A percentile compares a stretch with the other conserved stretches of the same genome.
These are phyloP conservation scores for Sminthopsis crassicaudata DNA, from an alignment of 2,113 vertebrate genomes.

Conservation along the genomic window DNA sequence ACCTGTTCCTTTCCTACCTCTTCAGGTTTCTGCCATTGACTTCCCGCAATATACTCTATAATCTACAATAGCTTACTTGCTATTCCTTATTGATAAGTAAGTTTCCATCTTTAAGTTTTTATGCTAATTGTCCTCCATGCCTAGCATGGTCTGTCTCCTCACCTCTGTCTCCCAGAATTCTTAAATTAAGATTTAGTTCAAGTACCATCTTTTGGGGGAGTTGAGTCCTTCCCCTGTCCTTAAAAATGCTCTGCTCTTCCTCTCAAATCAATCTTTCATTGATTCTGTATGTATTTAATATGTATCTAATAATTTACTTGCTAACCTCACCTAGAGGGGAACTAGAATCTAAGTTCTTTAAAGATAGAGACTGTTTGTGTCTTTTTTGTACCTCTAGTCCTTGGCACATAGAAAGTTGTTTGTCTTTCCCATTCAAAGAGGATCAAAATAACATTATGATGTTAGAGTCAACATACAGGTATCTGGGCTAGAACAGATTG, in stretches of 20 bases:
- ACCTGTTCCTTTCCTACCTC: background rate
- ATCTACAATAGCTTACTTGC: background rate
- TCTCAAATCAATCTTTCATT: background rate
- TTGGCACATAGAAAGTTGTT: background rate
- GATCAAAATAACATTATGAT: too few species aligned
- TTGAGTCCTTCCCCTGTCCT: background rate
- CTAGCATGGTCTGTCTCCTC: background rate
- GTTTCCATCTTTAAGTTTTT: background rate
- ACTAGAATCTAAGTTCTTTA: background rate
- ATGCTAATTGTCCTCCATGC: background rate
- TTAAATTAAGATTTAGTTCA: background rate
- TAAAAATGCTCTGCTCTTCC: background rate
- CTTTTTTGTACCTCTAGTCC: background rate
- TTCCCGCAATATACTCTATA: background rate
- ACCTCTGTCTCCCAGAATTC: background rate
- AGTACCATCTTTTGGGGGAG: background rate
- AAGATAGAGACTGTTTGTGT: background rate
- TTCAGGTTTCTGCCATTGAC: background rate
- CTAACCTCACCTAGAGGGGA: too few species aligned
- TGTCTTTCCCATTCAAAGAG: too few species aligned
- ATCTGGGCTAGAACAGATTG: too few species aligned
- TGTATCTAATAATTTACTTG: background rate
- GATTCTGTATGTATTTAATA: background rate
- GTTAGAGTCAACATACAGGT: too few species aligned
- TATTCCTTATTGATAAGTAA: background rate